phyloP scores from a whole-genome alignment of 2,113 vertebrate species.

The Upupa epops region DNA sequence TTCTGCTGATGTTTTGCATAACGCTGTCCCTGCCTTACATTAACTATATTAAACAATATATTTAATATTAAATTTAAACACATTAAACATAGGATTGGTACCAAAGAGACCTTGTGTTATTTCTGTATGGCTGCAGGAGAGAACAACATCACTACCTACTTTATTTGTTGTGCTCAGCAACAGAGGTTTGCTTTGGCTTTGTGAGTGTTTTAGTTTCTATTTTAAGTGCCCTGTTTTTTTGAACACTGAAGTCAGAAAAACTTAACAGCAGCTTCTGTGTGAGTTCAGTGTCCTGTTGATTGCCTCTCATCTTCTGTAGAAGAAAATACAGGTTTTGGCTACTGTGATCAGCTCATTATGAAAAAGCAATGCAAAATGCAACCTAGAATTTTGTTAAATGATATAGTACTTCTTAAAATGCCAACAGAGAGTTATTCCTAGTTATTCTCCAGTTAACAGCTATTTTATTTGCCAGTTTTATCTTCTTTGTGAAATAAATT shows the following conservation, averaged over 20 bases:
- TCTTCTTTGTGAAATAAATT: neutral
- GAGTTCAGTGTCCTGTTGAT: rapidly evolving
- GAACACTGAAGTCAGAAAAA: neutral
- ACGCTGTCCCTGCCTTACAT: neutral
- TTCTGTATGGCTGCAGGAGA: neutral
- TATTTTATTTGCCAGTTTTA: neutral
- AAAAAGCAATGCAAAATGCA: neutral
- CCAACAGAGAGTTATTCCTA: neutral
- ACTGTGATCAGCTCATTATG: neutral
- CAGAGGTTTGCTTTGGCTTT: neutral
- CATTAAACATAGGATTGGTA: neutral
- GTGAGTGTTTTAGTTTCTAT: neutral
- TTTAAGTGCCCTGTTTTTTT: neutral
- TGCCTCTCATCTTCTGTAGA: neutral
- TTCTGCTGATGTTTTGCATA: neutral
- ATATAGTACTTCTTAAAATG: neutral
- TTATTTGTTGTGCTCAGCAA: neutral
- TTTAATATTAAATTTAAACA: too few relatives aligned
- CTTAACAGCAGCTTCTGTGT: neutral
- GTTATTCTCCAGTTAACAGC: neutral
- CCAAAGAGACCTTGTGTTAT: neutral
- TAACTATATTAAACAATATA: neutral
- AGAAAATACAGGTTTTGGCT: neutral
- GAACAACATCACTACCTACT: neutral
- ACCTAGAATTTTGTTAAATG: neutral